Conservation (phyloP, 2,888 invertebrate species). For the Nymphalis c-album region DNA sequence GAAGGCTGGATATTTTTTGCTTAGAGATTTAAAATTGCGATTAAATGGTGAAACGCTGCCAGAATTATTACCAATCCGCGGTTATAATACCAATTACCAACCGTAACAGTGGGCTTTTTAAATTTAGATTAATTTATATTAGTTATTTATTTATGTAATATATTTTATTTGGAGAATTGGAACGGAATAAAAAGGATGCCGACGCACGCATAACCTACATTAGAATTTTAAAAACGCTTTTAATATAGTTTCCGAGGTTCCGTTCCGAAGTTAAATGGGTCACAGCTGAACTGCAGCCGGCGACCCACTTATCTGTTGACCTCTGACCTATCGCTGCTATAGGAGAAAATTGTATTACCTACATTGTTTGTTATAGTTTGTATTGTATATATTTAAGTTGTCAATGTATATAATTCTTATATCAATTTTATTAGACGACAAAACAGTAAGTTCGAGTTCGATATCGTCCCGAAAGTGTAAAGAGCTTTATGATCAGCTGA, state of each 20-base stretch:
- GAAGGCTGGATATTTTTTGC: no score
- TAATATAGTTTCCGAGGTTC: constrained; percentile 33
- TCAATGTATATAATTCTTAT: no score
- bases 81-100: no score
- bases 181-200: background rate
- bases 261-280: constrained; percentile 38
- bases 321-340: constrained; percentile 33
- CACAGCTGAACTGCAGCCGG: constrained; percentile 39
- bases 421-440: no score
- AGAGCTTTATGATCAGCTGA: background rate
- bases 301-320: constrained; percentile 37
- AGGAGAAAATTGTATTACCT: constrained; percentile 20
- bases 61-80: no score
- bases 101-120: no score
- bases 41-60: no score
- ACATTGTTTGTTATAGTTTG: constrained; percentile 4
- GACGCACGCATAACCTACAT: constrained; percentile 13
- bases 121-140: no score
- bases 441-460: no score
- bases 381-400: background rate
- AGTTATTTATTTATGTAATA: no score
- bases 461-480: background rate
- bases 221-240: constrained; percentile 31
- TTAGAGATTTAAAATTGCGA: no score
- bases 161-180: no score